Evolutionary conservation across 1,140 invertebrate genomes (phyloP), one percentile per base, ranked within the genome.

Genomic region (Elymnias hypermnestra): DNA sequence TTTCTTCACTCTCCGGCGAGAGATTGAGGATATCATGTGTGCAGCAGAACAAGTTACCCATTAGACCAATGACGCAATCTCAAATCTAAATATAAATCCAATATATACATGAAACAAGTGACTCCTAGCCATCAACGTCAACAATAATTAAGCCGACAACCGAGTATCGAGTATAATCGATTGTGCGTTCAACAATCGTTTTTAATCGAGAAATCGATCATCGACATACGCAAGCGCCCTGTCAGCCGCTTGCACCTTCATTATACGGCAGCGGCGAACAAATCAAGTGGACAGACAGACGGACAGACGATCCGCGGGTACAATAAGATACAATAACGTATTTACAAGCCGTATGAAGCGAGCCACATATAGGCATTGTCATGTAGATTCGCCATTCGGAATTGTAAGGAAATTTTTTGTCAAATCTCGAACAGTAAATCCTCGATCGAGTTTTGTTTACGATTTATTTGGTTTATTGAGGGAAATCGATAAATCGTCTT

Each of bases 121-220:
- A 44, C 53, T 57, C 50, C 47, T 40, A 57, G 49, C 46, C 45
- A 62, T 56, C 56, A 61, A 57, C 38, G 62, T 64, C 65, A 60
- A 59, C 50, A 54, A 63, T 68, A 68, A 68, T 68, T 64, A 68
- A 68, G 58, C 65, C 51, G 43, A 52, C 61, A 66, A 65, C 53
- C 51, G 61, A 15, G 49, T 53, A 56, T 44, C 47, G 29, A 53
- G 44, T 53, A 63, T 64, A 71, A 67, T 64, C 63, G 60, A 70
- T 67, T 64, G 57, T 51, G 48, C 47, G 28, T 48, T 46, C 60
- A 44, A 64, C 63, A 64, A 64, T 65, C 59, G 61, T 63, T 71
- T 71, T 63, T 62, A 71, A 67, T 59, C 58, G 57, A 58, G 51
- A 57, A 57, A 70, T 70, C 61, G 67, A 70, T 67, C 63, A 67